Conservation (phyloP, 2,113 vertebrate genomes). For the Myiagra hebetior region DNA sequence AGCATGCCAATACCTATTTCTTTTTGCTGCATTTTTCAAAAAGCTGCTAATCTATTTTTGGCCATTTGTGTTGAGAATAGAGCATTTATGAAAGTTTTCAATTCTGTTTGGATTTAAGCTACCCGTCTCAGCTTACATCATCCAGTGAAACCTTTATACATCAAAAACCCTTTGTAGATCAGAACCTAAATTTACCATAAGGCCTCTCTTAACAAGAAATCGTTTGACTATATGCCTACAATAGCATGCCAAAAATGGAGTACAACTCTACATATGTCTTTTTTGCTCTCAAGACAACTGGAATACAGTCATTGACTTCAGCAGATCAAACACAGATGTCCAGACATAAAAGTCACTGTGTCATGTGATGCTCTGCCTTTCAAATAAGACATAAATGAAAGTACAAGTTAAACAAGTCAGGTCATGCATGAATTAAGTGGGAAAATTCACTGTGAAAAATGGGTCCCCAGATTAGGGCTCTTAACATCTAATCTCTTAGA, state of each 20-base stretch:
- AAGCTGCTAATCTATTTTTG: not conserved
- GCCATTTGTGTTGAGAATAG: not conserved
- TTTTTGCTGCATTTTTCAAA: not conserved
- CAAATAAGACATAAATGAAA: not conserved
- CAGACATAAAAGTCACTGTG: not conserved
- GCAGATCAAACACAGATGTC: not conserved
- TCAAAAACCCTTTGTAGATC: not conserved
- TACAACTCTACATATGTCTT: not conserved
- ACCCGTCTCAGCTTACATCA: not conserved
- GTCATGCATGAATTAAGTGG: not conserved
- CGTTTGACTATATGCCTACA: not conserved
- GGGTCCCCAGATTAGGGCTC: not conserved
- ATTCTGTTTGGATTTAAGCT: not conserved
- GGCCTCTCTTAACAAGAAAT: not conserved
- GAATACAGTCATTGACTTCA: not conserved
- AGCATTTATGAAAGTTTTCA: not conserved
- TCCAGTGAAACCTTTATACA: not conserved
- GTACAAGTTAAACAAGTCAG: not conserved
- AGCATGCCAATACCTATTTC: not conserved
- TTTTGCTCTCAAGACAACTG: not conserved
- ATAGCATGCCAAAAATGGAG: not conserved
- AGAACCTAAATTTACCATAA: not conserved
- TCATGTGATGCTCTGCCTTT: not conserved
- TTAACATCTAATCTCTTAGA: not conserved
- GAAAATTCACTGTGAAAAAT: slow-evolving; percentile 25